Evolutionary conservation across 1,140 invertebrate species (phyloP), one percentile per base, ranked within the genome.

Genomic region (Sminthurinus signatus): DNA sequence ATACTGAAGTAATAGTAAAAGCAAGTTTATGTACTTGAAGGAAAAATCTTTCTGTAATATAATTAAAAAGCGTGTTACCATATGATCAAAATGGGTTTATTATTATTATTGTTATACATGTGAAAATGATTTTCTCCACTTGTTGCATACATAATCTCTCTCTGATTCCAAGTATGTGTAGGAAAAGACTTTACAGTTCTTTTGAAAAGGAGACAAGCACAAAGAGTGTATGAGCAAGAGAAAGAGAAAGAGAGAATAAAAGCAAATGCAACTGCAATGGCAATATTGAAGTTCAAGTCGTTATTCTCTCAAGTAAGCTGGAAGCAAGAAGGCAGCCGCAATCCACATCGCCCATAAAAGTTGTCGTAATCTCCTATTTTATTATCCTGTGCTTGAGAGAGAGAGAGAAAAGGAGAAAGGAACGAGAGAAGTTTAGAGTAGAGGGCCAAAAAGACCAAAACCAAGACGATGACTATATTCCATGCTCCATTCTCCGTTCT

Each of bases 281-380:
- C 23, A 28, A 25, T 21, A 31, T 5, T 31, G 28, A 50, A 50
- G 43, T 60, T 19, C 21, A 14, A 31, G 14, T 36, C 14, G 21
- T 52, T 52, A 28, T 10, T 12, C 14, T 48, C 8, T 10, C 5
- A 48, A 23, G n/a, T n/a, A 21, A 27, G 23, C 50, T 25, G 14
- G 2, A 29, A 27, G 28, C 44, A 21, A 52, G 23, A 15, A 10
- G 27, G 10, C 50, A 52, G 21, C 19, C 44, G n/a, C 44, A 48
- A 48, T 48, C 44, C 44, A 25, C 29, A 54, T 39, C 28, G 32
- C 48, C 64, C 39, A 60, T 60, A 65, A 65, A 65, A 39, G 48
- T 55, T 42, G 39, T 65, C 64, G 48, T 64, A 65, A 65, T 65
- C 64, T 60, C 19, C 51, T 55, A 31, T 65, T 65, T 65, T 65